phyloP scores from a whole-genome alignment of 1,140 invertebrate species.

The Cyrtorhinus lividipennis region DNA sequence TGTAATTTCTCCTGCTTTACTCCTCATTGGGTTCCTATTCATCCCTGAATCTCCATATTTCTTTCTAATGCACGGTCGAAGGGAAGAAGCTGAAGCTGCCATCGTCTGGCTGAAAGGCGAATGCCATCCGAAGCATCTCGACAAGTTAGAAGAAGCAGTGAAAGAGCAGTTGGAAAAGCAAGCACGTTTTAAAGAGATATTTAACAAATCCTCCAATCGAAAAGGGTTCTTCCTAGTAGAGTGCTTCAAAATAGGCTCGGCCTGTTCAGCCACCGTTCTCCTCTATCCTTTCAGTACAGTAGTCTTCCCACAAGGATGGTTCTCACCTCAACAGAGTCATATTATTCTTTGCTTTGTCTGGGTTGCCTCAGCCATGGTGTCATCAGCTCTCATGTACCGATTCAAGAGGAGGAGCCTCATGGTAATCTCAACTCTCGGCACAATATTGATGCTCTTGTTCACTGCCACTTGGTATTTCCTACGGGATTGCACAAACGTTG shows the following conservation, averaged over 20 bases:
- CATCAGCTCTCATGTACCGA: constrained; percentile 27
- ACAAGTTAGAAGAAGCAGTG: constrained; percentile 22
- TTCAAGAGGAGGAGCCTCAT: constrained; percentile 33
- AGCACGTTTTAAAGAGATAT: constrained; percentile 12
- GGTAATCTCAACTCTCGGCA: constrained; percentile 27
- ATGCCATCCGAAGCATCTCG: constrained; percentile 14
- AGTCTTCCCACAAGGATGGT: constrained; percentile 40
- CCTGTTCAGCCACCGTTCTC: constrained; percentile 59
- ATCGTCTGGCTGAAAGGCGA: constrained; percentile 45
- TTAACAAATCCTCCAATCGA: constrained; percentile 24
- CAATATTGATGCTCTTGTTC: constrained; percentile 16
- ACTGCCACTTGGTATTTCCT: constrained; percentile 25
- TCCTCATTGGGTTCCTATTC: constrained; percentile 47
- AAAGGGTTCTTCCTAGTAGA: constrained; percentile 47
- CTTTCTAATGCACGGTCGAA: constrained; percentile 42
- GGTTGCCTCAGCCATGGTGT: constrained; percentile 31
- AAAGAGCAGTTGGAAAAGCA: constrained; percentile 16
- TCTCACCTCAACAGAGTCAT: constrained; percentile 8
- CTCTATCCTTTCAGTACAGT: constrained; percentile 58
- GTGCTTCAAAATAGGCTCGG: constrained; percentile 42
- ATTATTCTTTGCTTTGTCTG: constrained; percentile 16
- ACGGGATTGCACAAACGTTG: background rate
- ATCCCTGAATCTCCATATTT: constrained; percentile 74
- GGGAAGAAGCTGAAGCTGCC: constrained; percentile 42
- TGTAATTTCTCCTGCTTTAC: constrained; percentile 40